Evolutionary conservation across 2,113 vertebrate species (phyloP).

Genomic region (Spilogale gracilis): DNA sequence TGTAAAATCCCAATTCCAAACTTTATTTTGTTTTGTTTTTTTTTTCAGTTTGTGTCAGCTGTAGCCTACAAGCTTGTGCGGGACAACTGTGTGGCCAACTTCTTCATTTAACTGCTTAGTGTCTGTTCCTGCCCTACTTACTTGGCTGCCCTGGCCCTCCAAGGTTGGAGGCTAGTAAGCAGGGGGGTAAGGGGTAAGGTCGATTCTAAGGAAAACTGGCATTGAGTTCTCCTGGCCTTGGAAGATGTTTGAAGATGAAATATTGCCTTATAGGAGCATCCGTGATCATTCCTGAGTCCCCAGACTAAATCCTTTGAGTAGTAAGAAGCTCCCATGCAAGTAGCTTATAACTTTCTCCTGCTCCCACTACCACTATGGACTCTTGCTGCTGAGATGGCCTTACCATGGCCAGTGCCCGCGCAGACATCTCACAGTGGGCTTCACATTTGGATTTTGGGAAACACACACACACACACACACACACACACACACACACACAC

Average conservation of each 20-base stretch:
- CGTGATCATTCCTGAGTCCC: not conserved
- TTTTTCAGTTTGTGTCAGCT: not conserved
- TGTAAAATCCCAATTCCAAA: not conserved
- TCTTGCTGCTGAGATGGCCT: not conserved
- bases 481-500: not conserved
- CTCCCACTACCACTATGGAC: too few relatives aligned
- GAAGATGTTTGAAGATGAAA: not conserved
- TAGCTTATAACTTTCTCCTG: not conserved
- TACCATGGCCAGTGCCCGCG: not conserved
- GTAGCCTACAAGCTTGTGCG: not conserved
- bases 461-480: not conserved
- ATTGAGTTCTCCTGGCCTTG: not conserved
- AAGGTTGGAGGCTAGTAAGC: not conserved
- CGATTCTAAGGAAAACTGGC: not conserved
- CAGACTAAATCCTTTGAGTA: not conserved
- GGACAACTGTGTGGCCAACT: accelerated
- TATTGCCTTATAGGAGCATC: not conserved
- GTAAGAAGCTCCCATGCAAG: not conserved
- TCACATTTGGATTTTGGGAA: not conserved
- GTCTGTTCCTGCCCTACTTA: not conserved
- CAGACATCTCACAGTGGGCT: not conserved
- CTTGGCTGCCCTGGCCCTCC: not conserved
- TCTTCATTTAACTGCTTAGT: not conserved
- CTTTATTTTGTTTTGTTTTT: not conserved
- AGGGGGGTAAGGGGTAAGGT: not conserved